phyloP scores from a whole-genome alignment of 2,888 invertebrate genomes.

The Ommatoiulus sabulosus region DNA sequence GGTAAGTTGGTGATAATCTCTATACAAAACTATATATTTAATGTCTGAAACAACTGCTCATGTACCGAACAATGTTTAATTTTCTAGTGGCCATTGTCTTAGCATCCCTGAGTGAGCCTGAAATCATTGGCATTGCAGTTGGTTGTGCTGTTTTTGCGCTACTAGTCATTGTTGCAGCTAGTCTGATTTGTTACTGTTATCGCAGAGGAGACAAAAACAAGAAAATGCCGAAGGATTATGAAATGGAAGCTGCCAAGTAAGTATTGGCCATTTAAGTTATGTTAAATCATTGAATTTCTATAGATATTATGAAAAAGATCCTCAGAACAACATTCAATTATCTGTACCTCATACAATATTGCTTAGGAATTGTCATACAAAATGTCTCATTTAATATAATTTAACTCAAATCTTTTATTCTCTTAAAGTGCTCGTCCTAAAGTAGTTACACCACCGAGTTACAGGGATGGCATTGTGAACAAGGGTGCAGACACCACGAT shows the following conservation, averaged over 20 bases:
- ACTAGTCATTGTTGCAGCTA: slow-evolving; percentile 60
- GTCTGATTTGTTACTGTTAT: slow-evolving; percentile 76
- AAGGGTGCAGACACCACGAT: slow-evolving; percentile 91
- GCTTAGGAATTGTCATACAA: too few species aligned
- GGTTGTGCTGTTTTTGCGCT: slow-evolving; percentile 60
- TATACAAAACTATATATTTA: neutral
- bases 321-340: too few species aligned
- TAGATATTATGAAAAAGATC: too few species aligned
- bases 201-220: slow-evolving; percentile 84
- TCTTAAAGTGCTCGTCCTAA: slow-evolving; percentile 65
- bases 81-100: slow-evolving; percentile 53
- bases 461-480: slow-evolving; percentile 88
- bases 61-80: neutral
- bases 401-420: slow-evolving; percentile 24
- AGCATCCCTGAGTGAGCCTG: slow-evolving; percentile 51
- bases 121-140: slow-evolving; percentile 57
- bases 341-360: too few species aligned
- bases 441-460: slow-evolving; percentile 78
- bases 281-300: neutral
- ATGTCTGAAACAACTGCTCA: neutral
- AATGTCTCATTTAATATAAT: neutral
- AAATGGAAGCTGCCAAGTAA: slow-evolving; percentile 75
- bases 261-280: neutral
- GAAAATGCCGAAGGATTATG: slow-evolving; percentile 90
- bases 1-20: slow-evolving; percentile 50